Conservation (phyloP, 2,797 vertebrate genomes). For the Galaxias olidus region DNA sequence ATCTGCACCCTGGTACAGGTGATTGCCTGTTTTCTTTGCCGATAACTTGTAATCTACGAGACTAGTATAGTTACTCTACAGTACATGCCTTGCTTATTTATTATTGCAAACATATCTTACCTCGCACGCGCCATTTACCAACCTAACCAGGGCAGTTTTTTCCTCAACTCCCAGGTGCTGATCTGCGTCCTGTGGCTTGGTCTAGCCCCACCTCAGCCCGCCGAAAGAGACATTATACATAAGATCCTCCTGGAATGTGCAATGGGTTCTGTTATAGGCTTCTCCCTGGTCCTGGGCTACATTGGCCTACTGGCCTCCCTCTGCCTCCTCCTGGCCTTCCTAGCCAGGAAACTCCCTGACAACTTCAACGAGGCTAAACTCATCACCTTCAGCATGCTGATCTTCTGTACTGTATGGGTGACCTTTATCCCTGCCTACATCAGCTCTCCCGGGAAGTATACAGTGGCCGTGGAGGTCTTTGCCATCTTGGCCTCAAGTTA, state of each 20-base stretch:
- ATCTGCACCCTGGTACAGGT: conserved; percentile 49
- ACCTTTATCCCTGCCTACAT: too few species aligned
- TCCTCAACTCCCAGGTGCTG: conserved; percentile 53
- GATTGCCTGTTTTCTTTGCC: conserved; percentile 1
- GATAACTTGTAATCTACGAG: neutral
- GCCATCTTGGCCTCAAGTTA: neutral
- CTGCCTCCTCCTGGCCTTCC: conserved; percentile 16
- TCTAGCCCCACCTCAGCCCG: neutral
- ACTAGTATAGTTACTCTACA: too few species aligned
- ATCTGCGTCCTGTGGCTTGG: conserved; percentile 59
- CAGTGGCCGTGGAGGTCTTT: neutral
- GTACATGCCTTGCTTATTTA: too few species aligned
- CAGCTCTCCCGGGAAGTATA: too few species aligned
- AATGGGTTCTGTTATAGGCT: neutral
- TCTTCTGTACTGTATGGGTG: too few species aligned
- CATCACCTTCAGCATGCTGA: too few species aligned
- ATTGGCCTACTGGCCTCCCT: conserved; percentile 26
- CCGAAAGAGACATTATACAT: neutral
- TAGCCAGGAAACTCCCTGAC: neutral
- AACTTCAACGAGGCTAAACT: too few species aligned
- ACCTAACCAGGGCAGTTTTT: neutral
- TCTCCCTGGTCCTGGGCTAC: conserved; percentile 5
- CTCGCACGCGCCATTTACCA: too few species aligned
- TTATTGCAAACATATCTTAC: too few species aligned
- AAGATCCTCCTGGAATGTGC: neutral